These are phyloP conservation scores for Streptopelia turtur DNA, from an alignment of 2,797 vertebrate species.

Conservation along the genomic window DNA sequence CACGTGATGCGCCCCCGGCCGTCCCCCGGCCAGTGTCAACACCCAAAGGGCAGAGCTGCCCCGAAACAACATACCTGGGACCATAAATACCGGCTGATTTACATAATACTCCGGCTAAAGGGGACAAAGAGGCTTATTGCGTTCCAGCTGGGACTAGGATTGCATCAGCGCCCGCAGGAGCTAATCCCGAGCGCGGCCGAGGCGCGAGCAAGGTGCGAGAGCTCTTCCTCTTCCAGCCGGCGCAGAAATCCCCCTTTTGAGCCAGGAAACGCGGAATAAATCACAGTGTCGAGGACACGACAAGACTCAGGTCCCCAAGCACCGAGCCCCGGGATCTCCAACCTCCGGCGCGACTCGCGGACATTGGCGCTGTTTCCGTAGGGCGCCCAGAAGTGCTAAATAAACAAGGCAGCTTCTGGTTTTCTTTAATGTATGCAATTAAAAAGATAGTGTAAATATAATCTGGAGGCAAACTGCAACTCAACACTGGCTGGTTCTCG, in stretches of 20 bases:
- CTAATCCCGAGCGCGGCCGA: background rate
- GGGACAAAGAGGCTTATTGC: slow-evolving; percentile 45
- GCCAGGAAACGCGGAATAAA: background rate
- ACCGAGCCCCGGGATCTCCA: background rate
- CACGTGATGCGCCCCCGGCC: background rate
- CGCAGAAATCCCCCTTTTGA: background rate
- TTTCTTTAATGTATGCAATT: background rate
- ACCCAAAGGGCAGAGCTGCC: background rate
- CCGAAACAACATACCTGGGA: slow-evolving; percentile 8
- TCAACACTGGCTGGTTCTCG: background rate
- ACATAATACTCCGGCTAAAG: slow-evolving; percentile 30
- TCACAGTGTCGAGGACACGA: accelerated
- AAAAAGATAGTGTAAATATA: background rate
- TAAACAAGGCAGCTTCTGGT: background rate
- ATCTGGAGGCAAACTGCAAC: background rate
- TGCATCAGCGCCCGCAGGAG: slow-evolving; percentile 17
- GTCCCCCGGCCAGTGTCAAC: background rate
- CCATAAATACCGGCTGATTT: slow-evolving; percentile 44
- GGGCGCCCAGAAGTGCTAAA: accelerated
- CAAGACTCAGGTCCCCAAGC: accelerated
- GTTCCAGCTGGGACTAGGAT: slow-evolving; percentile 5
- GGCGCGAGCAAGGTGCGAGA: too few species aligned
- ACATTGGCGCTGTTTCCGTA: too few species aligned
- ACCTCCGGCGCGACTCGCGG: accelerated
- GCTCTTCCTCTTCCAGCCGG: background rate